Percentiles rank a stretch among this genome's conserved stretches.
These are phyloP conservation scores for Caenorhabditis afra DNA, from an alignment of 2,888 invertebrate genomes.

Conservation along the genomic window DNA sequence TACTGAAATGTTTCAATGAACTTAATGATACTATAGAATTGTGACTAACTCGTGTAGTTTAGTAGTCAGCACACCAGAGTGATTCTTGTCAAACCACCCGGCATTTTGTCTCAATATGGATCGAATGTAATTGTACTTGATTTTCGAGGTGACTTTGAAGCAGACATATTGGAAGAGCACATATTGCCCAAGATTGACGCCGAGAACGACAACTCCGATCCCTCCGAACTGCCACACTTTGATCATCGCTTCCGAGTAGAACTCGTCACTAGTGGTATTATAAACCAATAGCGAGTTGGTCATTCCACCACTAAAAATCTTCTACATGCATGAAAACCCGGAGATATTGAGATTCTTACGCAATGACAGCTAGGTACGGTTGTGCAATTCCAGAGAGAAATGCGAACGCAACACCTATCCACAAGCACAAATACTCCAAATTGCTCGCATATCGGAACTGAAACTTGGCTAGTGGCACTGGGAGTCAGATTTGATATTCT, in stretches of 20 bases:
- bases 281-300: slow-evolving; percentile 70
- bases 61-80: slow-evolving; percentile 70
- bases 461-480: no score
- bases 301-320: slow-evolving; percentile 63
- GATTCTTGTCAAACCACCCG: slow-evolving; percentile 73
- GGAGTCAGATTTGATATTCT: slow-evolving; percentile 7
- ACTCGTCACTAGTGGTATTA: slow-evolving; percentile 59
- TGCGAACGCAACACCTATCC: slow-evolving; percentile 63
- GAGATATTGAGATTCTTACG: slow-evolving; percentile 16
- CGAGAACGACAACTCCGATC: slow-evolving; percentile 64
- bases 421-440: slow-evolving; percentile 60
- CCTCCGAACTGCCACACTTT: slow-evolving; percentile 74
- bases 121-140: slow-evolving; percentile 64
- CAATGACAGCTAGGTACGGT: slow-evolving; percentile 67
- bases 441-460: slow-evolving; percentile 71
- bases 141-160: slow-evolving; percentile 63
- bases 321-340: neutral
- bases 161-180: slow-evolving; percentile 71
- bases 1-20: slow-evolving; percentile 15
- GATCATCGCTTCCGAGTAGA: slow-evolving; percentile 64
- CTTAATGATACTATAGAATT: neutral
- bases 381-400: slow-evolving; percentile 67
- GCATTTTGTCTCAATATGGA: slow-evolving; percentile 72
- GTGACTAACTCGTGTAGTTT: slow-evolving; percentile 68
- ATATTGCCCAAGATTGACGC: slow-evolving; percentile 70